Conservation (phyloP, 2,113 vertebrate genomes). For the Ahaetulla prasina region DNA sequence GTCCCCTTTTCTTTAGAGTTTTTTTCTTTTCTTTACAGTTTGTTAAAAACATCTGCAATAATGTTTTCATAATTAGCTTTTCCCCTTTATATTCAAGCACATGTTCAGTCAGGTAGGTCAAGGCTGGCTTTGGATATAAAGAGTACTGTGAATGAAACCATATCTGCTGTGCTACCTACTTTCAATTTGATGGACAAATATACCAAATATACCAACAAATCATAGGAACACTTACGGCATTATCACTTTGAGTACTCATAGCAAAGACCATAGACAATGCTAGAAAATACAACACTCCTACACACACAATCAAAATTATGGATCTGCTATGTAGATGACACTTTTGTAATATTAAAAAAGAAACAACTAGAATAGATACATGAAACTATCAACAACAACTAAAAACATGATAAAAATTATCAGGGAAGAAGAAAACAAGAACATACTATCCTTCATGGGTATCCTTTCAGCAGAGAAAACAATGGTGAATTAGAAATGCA, state of each 20-base stretch:
- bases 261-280: neutral
- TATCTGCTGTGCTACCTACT: neutral
- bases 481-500: neutral
- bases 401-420: neutral
- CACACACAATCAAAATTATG: neutral
- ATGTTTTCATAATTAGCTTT: neutral
- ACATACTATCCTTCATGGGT: neutral
- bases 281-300: neutral
- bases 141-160: neutral
- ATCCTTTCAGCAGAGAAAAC: neutral
- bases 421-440: neutral
- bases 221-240: neutral
- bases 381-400: neutral
- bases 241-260: neutral
- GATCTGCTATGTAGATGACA: neutral
- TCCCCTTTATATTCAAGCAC: neutral
- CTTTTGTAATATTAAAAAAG: neutral
- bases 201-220: neutral
- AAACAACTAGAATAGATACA: neutral
- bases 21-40: neutral
- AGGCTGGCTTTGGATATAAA: neutral
- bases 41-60: neutral
- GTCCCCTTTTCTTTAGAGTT: no score
- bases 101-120: neutral
- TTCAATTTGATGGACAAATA: neutral